phyloP scores from a whole-genome alignment of 2,888 invertebrate species.

The Muscina levida region DNA sequence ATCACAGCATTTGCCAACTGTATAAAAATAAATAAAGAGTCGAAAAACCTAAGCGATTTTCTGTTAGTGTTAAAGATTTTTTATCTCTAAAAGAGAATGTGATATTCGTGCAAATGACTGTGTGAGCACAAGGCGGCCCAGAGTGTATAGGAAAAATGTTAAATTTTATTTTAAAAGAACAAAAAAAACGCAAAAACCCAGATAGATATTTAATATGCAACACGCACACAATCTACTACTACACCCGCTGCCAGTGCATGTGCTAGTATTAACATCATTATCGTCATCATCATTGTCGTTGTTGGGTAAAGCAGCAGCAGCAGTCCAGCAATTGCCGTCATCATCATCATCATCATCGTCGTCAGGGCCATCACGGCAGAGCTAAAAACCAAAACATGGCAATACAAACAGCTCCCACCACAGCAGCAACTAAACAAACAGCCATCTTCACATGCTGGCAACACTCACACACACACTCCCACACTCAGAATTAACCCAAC shows the following conservation, averaged over 20 bases:
- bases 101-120: slow-evolving; percentile 30
- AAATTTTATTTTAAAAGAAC: not conserved
- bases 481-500: slow-evolving; percentile 3
- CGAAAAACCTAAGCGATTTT: not conserved
- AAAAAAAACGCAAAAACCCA: slow-evolving; percentile 26
- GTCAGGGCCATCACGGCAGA: not conserved
- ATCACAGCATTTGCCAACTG: too few species aligned
- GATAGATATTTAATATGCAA: slow-evolving; percentile 58
- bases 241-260: not conserved
- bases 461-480: not conserved
- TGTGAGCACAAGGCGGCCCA: too few species aligned
- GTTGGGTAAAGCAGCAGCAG: too few species aligned
- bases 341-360: slow-evolving; percentile 11
- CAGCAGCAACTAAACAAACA: slow-evolving; percentile 36
- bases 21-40: not conserved
- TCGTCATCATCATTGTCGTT: too few species aligned
- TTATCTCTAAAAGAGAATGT: slow-evolving; percentile 40
- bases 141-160: slow-evolving; percentile 26
- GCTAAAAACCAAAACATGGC: slow-evolving; percentile 39
- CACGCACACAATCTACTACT: slow-evolving; percentile 40
- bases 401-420: slow-evolving; percentile 35
- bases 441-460: slow-evolving; percentile 25
- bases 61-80: slow-evolving; percentile 32
- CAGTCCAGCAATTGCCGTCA: not conserved
- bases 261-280: not conserved